Base-by-base conservation (phyloP, 1,140 invertebrate species). In the Eupristina koningsbergeri region DNA sequence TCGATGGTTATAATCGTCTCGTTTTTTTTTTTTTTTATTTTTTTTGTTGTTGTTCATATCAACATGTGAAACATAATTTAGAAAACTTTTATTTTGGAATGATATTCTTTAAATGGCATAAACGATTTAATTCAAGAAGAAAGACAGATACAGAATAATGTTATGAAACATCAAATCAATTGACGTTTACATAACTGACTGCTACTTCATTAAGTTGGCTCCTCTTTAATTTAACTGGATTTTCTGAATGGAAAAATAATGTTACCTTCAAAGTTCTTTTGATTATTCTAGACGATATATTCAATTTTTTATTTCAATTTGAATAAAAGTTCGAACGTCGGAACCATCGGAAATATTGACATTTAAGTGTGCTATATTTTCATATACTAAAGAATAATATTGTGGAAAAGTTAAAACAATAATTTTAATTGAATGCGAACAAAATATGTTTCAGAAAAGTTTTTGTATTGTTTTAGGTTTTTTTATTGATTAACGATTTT, bases 281-380 rank as follows among this genome's bases (percentile, higher is more conserved):
- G n/a, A 79, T 67, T 69, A 22, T 69, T 34, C 11, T 64, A 61
- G 58, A 79, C 19, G 15, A 50, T 36, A 31, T 41, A 79, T 67
- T 34, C 17, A 71, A 80, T 53, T 80, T 71, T 50, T 71, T 80
- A 50, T 50, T 41, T n/a, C 22, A 47, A 69, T 71, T 80, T 80
- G 34, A 80, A 71, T 58, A 80, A 80, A 80, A 80, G 31, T 71
- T 71, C 11, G 17, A 71, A 71, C 19, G 78, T 80, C 67, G 31
- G 78, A 71, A 71, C 64, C 41, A 58, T 73, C 36, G 45, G 53
- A 69, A 74, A 74, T 81, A 81, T 81, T 74, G 80, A 81, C 69
- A 41, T 81, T 81, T 29, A 36, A 63, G n/a, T 71, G 80, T 45
- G 34, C 69, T 41, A 73, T 47, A 81, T 81, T 74, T 81, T 26